Evolutionary conservation across 2,113 vertebrate species (phyloP).

Genomic region (Morone chrysops): DNA sequence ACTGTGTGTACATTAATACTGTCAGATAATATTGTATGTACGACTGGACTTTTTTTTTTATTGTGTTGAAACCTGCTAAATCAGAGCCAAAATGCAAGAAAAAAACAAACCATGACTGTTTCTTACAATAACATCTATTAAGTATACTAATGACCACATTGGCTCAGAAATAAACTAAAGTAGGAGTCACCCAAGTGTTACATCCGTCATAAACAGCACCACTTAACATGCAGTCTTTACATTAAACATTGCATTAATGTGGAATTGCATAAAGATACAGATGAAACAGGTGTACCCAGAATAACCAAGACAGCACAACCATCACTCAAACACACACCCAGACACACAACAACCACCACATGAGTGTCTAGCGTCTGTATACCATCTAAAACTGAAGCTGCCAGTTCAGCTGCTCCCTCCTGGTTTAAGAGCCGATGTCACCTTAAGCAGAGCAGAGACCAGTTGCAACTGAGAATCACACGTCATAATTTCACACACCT

Average conservation of each 20-base stretch:
- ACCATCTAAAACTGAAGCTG: slow-evolving; percentile 26
- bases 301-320: background rate
- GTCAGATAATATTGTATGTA: background rate
- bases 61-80: too few relatives aligned
- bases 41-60: background rate
- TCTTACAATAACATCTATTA: background rate
- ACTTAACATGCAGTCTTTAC: background rate
- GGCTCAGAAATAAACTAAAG: too few relatives aligned
- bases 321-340: slow-evolving; percentile 15
- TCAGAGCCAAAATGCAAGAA: background rate
- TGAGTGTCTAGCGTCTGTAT: slow-evolving; percentile 31
- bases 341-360: slow-evolving; percentile 10
- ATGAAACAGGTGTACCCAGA: background rate
- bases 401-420: slow-evolving; percentile 21
- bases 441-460: slow-evolving; percentile 39
- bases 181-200: background rate
- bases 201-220: background rate
- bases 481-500: slow-evolving; percentile 48
- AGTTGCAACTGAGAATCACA: slow-evolving; percentile 45
- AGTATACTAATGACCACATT: background rate
- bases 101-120: background rate
- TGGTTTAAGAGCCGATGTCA: slow-evolving; percentile 27
- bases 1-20: background rate
- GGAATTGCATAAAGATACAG: background rate
- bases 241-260: background rate